Evolutionary conservation across 2,888 invertebrate genomes (phyloP), one percentile per base, ranked within the genome.

Genomic region (Alsophila aescularia): DNA sequence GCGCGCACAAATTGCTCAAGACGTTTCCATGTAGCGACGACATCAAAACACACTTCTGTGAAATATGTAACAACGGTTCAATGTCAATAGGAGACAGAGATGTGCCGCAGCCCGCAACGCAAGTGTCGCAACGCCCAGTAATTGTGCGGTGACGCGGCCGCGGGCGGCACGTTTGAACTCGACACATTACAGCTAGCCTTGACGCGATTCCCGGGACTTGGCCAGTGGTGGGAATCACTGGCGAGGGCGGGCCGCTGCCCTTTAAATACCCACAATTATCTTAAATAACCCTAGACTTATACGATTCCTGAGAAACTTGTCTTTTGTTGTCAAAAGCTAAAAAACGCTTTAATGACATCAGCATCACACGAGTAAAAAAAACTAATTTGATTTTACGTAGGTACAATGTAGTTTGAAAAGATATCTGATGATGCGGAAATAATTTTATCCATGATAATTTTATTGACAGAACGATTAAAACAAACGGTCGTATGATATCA

Each of bases 21-120:
- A 75, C 77, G 74, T 70, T 70, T 67, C 66, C 66, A 69, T 69
- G 64, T 67, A 72, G 72, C 71, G 70, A 68, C 76, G 77, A 80
- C 76, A 81, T 81, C 78, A 79, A 79, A 80, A 79, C 83, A 77
- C 79, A 80, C 78, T 89, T 90, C 89, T 79, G 77, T 87, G 89
- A 89, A 90, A 84, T 85, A 81, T 83, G 87, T 85, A 83, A 81
- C 83, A 76, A 80, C 79, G 77, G 87, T 85, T 90, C 88, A 90
- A 88, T 90, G 90, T 90, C 90, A 90, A 88, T 86, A 86, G 78
- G 62, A 58, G 62, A 66, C 49, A 51, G 55, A 50, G 55, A 36
- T 49, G 57, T 62, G 86, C 87, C 85, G 83, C 81, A 78, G 79
- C 80, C 77, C 79, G 82, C 82, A 79, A n/a, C n/a, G n/a, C n/a